Conservation (phyloP, 2,113 vertebrate species). For the Ursus arctos region DNA sequence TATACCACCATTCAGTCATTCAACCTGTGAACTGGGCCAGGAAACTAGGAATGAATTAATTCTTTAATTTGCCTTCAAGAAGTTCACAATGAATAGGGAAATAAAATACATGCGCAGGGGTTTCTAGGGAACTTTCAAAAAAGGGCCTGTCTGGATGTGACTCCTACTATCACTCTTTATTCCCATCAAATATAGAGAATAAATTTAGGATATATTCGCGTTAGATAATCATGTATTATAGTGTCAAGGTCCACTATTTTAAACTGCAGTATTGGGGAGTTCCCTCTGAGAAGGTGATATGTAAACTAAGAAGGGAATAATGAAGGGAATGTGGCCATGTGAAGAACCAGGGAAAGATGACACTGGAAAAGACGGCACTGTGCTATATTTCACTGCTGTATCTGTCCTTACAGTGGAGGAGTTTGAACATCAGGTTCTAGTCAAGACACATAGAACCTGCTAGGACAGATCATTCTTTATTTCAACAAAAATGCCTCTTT, state of each 20-base stretch:
- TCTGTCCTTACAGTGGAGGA: neutral
- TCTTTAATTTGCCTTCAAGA: neutral
- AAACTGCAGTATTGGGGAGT: neutral
- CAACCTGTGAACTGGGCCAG: neutral
- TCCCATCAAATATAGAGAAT: neutral
- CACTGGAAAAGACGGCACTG: neutral
- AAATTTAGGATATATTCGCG: neutral
- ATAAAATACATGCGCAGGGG: neutral
- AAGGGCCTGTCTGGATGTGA: neutral
- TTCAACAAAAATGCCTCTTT: neutral
- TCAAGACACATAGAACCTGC: neutral
- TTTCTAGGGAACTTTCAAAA: neutral
- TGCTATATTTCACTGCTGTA: neutral
- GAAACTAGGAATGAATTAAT: neutral
- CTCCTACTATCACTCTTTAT: fast-evolving
- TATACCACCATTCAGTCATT: neutral
- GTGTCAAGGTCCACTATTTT: neutral
- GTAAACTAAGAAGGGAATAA: neutral
- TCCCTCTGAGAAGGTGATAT: neutral
- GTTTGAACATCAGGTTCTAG: neutral
- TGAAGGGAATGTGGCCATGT: neutral
- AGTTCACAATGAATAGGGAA: neutral
- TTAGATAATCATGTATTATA: neutral
- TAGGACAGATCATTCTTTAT: neutral
- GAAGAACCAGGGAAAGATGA: neutral